Base-by-base conservation (phyloP, 2,797 vertebrate species). In the Neopelma chrysocephalum region DNA sequence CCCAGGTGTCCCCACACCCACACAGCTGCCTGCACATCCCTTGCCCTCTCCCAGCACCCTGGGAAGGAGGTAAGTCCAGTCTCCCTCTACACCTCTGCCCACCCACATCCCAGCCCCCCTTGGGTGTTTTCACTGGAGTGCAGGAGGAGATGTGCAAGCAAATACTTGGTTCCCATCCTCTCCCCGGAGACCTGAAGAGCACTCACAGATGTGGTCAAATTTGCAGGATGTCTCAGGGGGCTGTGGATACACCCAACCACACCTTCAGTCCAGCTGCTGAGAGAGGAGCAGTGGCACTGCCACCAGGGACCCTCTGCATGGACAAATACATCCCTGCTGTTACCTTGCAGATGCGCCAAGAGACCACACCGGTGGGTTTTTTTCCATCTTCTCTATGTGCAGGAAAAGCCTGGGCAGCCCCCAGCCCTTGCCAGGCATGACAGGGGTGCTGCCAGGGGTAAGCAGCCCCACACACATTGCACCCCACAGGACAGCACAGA, bases 151-250 rank as follows among this genome's bases (percentile, higher is more conserved):
- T 3, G 43, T 53, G 32, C 25, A 61, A 68, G 36, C 2, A 3
- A 22, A 1, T 0, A 9, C 17, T 60, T 2, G 0, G 20, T n/a
- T 17, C 48, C 38, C 1, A 0, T 43, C 12, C 32, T 58, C 21
- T 66, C 23, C 57, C 26, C 0, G 0, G 42, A 54, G 34, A 50
- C 20, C 32, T 45, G 50, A 64, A 47, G 56, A 69, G 45, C 60
- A 48, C 32, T 60, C 70, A 48, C 29, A 73, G 69, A n/a, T 1
- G 10, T 21, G n/a, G 27, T 26, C 64, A 65, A 32, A 29, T 6
- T 26, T 47, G 3, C 1, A 6, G 42, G 32, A 9, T 26, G 51
- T 57, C 42, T 78, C 82, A 27, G 18, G 15, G 70, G 31, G 38
- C 36, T 60, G 14, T 26, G 54, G 29, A 45, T 21, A 65, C 3